Percentiles rank a stretch among this genome's conserved stretches.
Evolutionary conservation across 2,797 vertebrate species (phyloP).

Genomic region (Diglossa cyanea): DNA sequence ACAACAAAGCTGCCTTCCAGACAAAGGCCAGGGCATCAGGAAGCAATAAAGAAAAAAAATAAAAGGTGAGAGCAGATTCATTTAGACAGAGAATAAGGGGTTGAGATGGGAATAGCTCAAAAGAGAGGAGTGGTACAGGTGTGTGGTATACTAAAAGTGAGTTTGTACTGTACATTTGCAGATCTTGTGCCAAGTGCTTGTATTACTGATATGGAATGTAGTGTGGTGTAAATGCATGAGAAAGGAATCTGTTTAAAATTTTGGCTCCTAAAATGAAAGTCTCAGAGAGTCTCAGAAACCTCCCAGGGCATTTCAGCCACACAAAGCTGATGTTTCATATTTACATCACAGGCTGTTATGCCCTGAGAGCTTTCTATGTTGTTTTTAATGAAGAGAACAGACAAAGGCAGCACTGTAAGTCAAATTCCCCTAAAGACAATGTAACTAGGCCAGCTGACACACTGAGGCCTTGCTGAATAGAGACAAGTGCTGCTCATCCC

Average conservation of each 20-base stretch:
- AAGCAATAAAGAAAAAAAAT: not conserved
- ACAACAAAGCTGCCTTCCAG: not conserved
- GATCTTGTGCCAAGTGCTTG: not conserved
- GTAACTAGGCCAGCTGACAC: constrained; percentile 27
- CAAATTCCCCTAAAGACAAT: constrained; percentile 38
- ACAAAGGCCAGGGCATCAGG: not conserved
- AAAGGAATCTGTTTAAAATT: not conserved
- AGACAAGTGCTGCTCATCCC: not conserved
- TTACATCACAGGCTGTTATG: not conserved
- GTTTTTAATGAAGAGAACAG: constrained; percentile 23
- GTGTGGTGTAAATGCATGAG: not conserved
- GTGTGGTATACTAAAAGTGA: not conserved
- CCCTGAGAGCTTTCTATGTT: not conserved
- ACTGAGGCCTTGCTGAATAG: not conserved
- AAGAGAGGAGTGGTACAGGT: not conserved
- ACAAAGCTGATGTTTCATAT: not conserved
- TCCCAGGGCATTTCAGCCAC: not conserved
- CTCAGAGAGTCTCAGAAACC: not conserved
- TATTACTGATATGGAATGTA: not conserved
- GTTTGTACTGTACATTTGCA: not conserved
- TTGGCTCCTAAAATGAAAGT: not conserved
- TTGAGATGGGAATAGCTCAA: not conserved
- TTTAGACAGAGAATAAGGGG: not conserved
- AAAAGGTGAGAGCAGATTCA: fast-evolving
- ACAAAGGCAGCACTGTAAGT: constrained; percentile 48